Evolutionary conservation across 2,888 invertebrate species (phyloP).

Genomic region (Apomyelois bistriatella): DNA sequence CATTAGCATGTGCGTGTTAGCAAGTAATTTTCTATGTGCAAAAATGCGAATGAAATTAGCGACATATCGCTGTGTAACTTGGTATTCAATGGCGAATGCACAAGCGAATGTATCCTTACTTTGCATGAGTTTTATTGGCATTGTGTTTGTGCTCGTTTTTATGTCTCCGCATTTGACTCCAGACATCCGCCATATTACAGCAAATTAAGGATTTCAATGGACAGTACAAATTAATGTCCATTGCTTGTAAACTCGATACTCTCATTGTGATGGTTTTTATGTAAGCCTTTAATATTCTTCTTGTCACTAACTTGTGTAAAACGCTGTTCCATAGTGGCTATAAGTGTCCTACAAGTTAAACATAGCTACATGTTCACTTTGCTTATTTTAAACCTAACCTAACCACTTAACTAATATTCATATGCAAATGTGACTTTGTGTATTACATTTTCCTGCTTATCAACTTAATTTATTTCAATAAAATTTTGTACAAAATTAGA

Average conservation of each 20-base stretch:
- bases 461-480: too few species aligned
- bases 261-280: background rate
- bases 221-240: too few species aligned
- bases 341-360: too few species aligned
- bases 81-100: background rate
- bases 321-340: too few species aligned
- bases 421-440: too few species aligned
- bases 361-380: too few species aligned
- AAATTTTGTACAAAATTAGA: too few species aligned
- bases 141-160: slow-evolving; percentile 1
- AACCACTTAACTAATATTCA: too few species aligned
- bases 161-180: background rate
- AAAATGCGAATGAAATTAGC: slow-evolving; percentile 11
- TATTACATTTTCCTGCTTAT: too few species aligned
- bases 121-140: background rate
- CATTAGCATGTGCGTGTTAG: slow-evolving; percentile 10
- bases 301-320: too few species aligned
- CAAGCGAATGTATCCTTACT: background rate
- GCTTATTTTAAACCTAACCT: too few species aligned
- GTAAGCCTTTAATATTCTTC: too few species aligned
- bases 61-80: background rate
- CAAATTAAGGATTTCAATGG: background rate
- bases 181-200: slow-evolving; percentile 2
- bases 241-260: background rate
- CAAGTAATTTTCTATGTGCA: slow-evolving; percentile 5